These are phyloP conservation scores for Rhizoglyphus robini DNA, from an alignment of 1,140 invertebrate species.

Conservation along the genomic window DNA sequence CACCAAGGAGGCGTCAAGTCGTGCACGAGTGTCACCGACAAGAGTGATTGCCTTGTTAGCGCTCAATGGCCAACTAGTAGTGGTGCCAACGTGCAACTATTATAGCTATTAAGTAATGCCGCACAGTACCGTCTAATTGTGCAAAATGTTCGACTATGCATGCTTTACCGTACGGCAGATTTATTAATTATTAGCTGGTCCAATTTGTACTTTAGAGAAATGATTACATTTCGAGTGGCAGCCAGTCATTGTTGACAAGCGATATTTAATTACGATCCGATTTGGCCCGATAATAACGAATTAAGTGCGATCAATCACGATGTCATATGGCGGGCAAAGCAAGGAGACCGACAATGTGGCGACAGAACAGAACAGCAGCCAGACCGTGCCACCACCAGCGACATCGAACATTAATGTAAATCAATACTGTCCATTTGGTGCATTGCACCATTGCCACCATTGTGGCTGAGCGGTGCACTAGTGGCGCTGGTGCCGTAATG, in stretches of 20 bases:
- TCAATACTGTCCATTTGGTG: background rate
- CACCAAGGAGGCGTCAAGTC: no score
- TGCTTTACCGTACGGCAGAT: no score
- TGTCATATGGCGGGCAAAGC: background rate
- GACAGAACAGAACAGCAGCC: background rate
- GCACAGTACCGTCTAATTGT: background rate
- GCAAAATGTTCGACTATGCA: background rate
- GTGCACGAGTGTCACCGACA: no score
- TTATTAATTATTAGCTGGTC: slow-evolving; percentile 9
- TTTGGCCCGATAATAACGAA: slow-evolving; percentile 2
- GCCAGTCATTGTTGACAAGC: slow-evolving; percentile 1
- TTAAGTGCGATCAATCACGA: slow-evolving; percentile 11
- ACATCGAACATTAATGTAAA: slow-evolving; percentile 13
- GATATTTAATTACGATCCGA: slow-evolving; percentile 7
- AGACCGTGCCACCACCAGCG: no score
- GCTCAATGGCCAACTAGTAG: background rate
- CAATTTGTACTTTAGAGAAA: slow-evolving; percentile 8
- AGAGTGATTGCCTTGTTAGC: no score
- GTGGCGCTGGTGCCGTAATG: background rate
- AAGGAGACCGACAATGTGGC: background rate
- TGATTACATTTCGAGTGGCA: background rate
- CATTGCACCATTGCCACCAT: background rate
- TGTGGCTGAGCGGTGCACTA: background rate
- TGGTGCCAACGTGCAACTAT: background rate
- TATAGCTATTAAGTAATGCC: background rate